Evolutionary conservation across 1,140 invertebrate species (phyloP), one percentile per base, ranked within the genome.

Genomic region (Caerostris extrusa): DNA sequence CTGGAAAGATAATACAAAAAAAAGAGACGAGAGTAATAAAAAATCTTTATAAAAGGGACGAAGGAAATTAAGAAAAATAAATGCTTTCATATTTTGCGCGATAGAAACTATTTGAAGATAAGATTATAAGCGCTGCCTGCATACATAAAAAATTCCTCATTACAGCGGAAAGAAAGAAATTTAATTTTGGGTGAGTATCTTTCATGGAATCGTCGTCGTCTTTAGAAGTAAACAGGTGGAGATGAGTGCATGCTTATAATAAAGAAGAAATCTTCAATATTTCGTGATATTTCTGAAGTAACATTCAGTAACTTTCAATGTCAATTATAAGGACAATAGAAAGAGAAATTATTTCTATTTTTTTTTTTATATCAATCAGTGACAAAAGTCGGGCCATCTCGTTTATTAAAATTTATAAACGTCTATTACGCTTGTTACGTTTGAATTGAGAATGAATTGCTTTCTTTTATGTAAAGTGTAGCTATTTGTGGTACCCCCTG

Each of bases 21-120:
- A 34, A 77, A 50, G 61, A 34, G 4, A 77, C 12, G 7, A 8
- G 3, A 19, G 2, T 3, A 7, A 19, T 6, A 90, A 88, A 89
- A 90, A 71, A 57, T 56, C 67, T 90, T 71, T 90, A 53, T 67
- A 57, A 56, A 71, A 69, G 56, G 61, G 50, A 64, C 5, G 53
- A 77, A 50, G 60, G 61, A 71, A 90, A 56, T 64, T 67, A 64
- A 64, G 60, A 88, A 88, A 34, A 58, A 87, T 56, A 58, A 58
- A 85, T 4, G 69, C 69, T 53, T 77, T 85, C 19, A 85, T 85
- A 58, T 85, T 85, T 85, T 17, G 69, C 3, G 34, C 69, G 19
- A 57, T 60, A 34, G 55, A 85, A 85, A 85, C 82, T 85, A 85
- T 85, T 85, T 85, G 82, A 60, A 19, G 82, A 85, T 85, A 60